Conservation (phyloP, 2,797 vertebrate genomes). For the Anguilla anguilla region DNA sequence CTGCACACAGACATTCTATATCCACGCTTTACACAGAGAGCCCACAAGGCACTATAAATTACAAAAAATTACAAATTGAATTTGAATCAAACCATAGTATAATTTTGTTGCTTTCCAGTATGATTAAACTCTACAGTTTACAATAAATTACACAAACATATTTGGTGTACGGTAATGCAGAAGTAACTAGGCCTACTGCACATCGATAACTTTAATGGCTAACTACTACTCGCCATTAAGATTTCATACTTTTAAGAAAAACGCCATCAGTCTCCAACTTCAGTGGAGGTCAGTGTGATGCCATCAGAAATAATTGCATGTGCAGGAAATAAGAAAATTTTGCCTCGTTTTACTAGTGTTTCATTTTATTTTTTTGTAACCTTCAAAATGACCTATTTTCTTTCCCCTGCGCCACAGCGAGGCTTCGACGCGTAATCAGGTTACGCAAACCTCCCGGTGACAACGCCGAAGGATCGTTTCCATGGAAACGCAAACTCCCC, state of each 20-base stretch:
- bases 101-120: not conserved
- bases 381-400: not conserved
- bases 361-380: not conserved
- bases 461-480: not conserved
- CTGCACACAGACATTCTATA: not conserved
- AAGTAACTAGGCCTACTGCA: not conserved
- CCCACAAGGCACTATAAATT: not conserved
- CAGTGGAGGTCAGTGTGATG: not conserved
- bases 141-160: not conserved
- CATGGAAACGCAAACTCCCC: not conserved
- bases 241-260: not conserved
- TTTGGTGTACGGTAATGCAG: not conserved
- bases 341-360: not conserved
- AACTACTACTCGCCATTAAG: not conserved
- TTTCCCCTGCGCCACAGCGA: not conserved
- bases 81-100: not conserved
- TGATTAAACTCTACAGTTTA: not conserved
- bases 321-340: not conserved
- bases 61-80: not conserved
- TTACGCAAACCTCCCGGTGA: not conserved
- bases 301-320: not conserved
- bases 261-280: not conserved
- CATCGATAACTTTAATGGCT: not conserved
- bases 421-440: not conserved
- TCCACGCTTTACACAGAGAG: not conserved